Evolutionary conservation across 2,888 invertebrate species (phyloP), one percentile per base, ranked within the genome.

Genomic region (Amphiduros pacificus): DNA sequence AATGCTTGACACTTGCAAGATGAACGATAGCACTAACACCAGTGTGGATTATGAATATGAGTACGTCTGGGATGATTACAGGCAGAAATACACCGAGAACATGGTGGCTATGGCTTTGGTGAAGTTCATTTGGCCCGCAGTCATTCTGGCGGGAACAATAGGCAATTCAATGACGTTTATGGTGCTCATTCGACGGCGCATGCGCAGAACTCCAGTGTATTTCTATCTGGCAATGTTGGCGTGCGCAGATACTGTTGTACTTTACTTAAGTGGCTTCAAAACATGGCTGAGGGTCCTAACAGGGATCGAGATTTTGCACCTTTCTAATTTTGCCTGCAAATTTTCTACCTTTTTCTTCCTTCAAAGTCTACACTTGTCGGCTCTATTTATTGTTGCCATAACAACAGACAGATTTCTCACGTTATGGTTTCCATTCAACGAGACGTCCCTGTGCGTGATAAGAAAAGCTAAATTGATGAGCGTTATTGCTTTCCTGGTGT

Each of bases 161-260:
- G 77, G 77, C 31, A 78, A 79, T 65, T 60, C 71, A 4, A 64
- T 77, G 22, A 74, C 76, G 44, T 71, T 79, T 53, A 65, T 73
- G 4, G 70, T 78, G 5, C 72, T 78, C 68, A 60, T 74, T 24
- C 72, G 72, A 14, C 63, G 75, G 5, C 73, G 73, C 51, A 76
- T 79, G 75, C 62, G 74, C 44, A 73, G 70, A 44, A 77, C 76
- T 0, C 75, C 77, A n/a, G 76, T 77, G 2, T 77, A 73, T 60
- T 74, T 78, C 63, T 79, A 78, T 61, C 66, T 79, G 51, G 74
- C 77, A 2, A 63, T 73, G 14, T 65, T 79, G 28, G 77, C 79
- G 0, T 63, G 75, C 20, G 77, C 76, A 5, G 79, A 79, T 64
- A 77, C 76, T 0, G 51, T 69, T 0, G 75, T 78, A 6, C 66